phyloP scores from a whole-genome alignment of 1,140 invertebrate genomes.

The Heliconius himera region DNA sequence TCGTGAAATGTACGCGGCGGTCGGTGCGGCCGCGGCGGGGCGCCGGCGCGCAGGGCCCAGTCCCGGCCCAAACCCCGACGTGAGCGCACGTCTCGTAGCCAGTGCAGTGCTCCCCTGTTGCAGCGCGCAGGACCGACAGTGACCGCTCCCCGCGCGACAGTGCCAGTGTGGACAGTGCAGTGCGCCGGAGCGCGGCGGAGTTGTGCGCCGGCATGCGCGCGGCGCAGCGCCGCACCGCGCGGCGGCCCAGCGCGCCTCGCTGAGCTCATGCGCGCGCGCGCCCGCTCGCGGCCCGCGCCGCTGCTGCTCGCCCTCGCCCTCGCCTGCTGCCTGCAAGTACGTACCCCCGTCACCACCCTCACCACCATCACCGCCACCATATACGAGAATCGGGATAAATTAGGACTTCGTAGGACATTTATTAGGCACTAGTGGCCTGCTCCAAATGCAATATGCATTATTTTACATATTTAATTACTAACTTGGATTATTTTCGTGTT shows the following conservation, averaged over 20 bases:
- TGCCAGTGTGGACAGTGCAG: constrained; percentile 44
- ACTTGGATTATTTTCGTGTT: no score
- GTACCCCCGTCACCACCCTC: constrained; percentile 29
- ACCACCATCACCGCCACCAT: neutral
- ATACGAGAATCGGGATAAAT: no score
- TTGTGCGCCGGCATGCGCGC: constrained; percentile 54
- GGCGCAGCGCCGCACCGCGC: constrained; percentile 38
- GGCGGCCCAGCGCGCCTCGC: constrained; percentile 60
- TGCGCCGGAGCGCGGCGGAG: constrained; percentile 41
- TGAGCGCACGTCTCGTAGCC: constrained; percentile 49
- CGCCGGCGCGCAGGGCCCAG: constrained; percentile 47
- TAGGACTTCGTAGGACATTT: no score
- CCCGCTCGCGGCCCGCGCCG: constrained; percentile 55
- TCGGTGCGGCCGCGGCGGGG: constrained; percentile 45
- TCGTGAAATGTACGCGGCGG: constrained; percentile 39
- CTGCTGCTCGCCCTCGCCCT: constrained; percentile 70
- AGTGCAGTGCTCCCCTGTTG: constrained; percentile 11
- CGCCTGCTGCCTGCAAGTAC: constrained; percentile 65
- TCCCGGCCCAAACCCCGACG: constrained; percentile 54
- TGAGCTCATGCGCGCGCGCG: constrained; percentile 62
- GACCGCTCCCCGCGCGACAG: constrained; percentile 22
- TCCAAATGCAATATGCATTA: no score
- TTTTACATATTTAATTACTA: no score
- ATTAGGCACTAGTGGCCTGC: no score
- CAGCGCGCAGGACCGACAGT: constrained; percentile 20